phyloP scores from a whole-genome alignment of 1,140 invertebrate species.

The honey bee (Apis mellifera) region DNA sequence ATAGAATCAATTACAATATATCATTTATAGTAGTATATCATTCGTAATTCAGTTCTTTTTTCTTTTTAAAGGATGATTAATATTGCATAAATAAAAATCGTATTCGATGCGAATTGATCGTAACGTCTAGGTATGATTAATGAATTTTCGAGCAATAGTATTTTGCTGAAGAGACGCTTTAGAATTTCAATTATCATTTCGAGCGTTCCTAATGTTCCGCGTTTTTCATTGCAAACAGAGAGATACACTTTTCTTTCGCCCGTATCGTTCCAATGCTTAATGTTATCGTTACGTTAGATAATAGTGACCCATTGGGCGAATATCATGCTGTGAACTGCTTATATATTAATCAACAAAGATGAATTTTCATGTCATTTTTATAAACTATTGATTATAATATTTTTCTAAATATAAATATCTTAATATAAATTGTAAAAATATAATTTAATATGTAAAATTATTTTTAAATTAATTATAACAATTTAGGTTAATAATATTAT shows the following conservation, averaged over 20 bases:
- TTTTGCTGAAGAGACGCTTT: neutral
- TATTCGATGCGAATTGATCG: neutral
- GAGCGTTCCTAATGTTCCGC: neutral
- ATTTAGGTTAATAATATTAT: neutral
- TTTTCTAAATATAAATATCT: too few relatives aligned
- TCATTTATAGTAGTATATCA: neutral
- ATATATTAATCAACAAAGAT: neutral
- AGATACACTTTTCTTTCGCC: slow-evolving; percentile 11
- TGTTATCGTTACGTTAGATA: slow-evolving; percentile 63
- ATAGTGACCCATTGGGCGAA: slow-evolving; percentile 54
- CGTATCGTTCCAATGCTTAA: slow-evolving; percentile 15
- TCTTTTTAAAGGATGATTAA: neutral
- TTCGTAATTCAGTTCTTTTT: neutral
- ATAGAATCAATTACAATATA: neutral
- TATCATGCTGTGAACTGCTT: slow-evolving; percentile 9
- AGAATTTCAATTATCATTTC: slow-evolving; percentile 42
- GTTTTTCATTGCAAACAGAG: slow-evolving; percentile 28
- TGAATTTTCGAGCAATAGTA: neutral
- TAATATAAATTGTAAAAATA: neutral
- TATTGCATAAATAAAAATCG: neutral
- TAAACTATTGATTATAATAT: neutral
- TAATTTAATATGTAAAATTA: neutral
- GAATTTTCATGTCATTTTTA: neutral
- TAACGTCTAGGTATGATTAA: neutral
- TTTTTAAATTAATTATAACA: neutral